Percentiles rank a stretch among this genome's conserved stretches.
Evolutionary conservation across 2,797 vertebrate genomes (phyloP).

Genomic region (Pseudocheirus occidentalis): DNA sequence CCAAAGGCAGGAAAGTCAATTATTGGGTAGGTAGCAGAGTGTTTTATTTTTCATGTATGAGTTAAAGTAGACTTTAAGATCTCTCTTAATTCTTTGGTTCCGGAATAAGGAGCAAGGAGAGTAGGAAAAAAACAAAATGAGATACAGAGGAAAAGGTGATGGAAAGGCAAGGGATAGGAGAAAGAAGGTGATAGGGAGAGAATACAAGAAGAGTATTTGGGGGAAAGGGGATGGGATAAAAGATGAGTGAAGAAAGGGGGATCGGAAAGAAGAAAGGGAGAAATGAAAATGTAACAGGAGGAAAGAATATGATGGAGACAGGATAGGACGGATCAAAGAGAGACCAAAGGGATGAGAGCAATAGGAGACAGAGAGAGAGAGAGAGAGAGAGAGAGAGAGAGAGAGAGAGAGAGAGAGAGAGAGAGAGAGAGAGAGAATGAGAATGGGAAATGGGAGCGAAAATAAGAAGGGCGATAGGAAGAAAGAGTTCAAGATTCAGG

Average conservation of each 20-base stretch:
- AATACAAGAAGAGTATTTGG: neutral
- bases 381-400: neutral
- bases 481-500: neutral
- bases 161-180: neutral
- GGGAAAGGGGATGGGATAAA: neutral
- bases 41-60: neutral
- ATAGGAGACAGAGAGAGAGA: neutral
- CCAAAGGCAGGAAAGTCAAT: neutral
- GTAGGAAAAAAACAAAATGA: neutral
- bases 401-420: neutral
- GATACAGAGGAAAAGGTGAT: neutral
- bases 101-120: neutral
- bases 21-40: neutral
- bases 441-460: neutral
- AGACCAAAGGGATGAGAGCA: too few relatives aligned
- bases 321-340: neutral
- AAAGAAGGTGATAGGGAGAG: neutral
- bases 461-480: neutral
- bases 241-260: neutral
- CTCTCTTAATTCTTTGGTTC: neutral
- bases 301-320: neutral
- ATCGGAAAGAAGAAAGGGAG: neutral
- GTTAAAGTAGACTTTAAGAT: neutral
- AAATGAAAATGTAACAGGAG: neutral
- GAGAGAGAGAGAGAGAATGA: neutral